phyloP scores from a whole-genome alignment of 2,113 vertebrate genomes.

The Falco punctatus region DNA sequence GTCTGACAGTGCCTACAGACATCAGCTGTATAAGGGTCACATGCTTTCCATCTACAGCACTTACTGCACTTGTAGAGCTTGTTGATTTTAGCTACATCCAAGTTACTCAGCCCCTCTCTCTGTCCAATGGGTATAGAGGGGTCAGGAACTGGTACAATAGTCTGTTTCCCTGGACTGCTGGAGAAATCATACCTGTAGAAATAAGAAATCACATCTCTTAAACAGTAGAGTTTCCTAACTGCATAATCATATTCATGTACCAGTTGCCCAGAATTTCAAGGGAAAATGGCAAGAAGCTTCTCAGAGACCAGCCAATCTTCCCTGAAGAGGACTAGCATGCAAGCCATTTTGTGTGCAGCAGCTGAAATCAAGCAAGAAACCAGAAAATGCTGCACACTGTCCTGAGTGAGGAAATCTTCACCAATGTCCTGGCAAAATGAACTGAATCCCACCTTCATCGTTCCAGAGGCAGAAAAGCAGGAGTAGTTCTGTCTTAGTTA shows the following conservation, averaged over 20 bases:
- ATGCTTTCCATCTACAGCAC: neutral
- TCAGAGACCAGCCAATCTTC: neutral
- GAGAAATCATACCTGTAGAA: conserved; percentile 70
- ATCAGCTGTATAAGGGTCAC: neutral
- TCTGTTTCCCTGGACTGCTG: conserved; percentile 26
- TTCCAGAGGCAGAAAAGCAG: neutral
- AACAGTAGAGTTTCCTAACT: neutral
- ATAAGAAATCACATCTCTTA: neutral
- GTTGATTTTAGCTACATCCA: conserved; percentile 75
- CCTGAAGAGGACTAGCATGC: neutral
- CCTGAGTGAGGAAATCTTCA: neutral
- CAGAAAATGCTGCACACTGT: neutral
- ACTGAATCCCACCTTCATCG: neutral
- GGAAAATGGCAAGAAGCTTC: neutral
- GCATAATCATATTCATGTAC: neutral
- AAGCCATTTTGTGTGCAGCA: neutral
- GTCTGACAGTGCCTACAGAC: neutral
- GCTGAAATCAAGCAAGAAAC: neutral
- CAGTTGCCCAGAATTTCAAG: neutral
- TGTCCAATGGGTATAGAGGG: conserved; percentile 65
- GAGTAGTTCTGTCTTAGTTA: neutral
- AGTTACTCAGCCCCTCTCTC: conserved; percentile 67
- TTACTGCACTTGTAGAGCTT: conserved; percentile 76
- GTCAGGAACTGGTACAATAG: conserved; percentile 69
- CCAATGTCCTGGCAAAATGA: neutral